Percentiles rank a stretch among this genome's conserved stretches.
These are phyloP conservation scores for Euura saliciscinereae DNA, from an alignment of 1,140 invertebrate species.

Conservation along the genomic window DNA sequence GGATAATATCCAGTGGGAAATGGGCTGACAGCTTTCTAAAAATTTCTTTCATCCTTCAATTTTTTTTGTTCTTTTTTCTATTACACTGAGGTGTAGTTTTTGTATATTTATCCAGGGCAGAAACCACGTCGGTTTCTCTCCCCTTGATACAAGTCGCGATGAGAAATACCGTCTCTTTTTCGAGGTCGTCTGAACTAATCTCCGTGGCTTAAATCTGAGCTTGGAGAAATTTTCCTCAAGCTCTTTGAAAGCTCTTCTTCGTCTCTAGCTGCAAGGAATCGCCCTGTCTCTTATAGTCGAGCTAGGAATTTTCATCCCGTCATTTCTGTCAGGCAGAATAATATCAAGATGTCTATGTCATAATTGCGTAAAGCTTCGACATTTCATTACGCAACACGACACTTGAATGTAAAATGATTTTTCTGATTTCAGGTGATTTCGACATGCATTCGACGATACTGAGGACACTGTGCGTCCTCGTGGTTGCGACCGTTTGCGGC, in stretches of 20 bases:
- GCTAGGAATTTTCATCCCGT: too few species aligned
- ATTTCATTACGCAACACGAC: too few species aligned
- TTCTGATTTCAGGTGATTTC: neutral
- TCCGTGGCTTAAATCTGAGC: neutral
- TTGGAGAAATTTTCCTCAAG: neutral
- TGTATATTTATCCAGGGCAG: too few species aligned
- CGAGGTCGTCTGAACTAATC: neutral
- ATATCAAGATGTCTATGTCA: too few species aligned
- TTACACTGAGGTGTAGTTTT: too few species aligned
- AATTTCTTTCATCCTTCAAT: too few species aligned
- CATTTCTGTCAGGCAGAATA: too few species aligned
- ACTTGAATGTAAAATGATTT: neutral
- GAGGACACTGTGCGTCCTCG: slow-evolving; percentile 8
- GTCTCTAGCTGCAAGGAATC: too few species aligned
- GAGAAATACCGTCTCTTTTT: neutral
- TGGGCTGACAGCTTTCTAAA: too few species aligned
- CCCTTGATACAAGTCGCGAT: neutral
- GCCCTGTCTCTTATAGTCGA: too few species aligned
- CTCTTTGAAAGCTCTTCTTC: neutral
- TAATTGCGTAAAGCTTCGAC: too few species aligned
- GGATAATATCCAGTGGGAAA: neutral
- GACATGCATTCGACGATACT: neutral
- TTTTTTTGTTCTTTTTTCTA: neutral
- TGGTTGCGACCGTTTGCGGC: slow-evolving; percentile 29
- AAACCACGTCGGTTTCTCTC: neutral